Base-by-base conservation (phyloP, 2,888 invertebrate genomes). In the Tiliacea citrago region DNA sequence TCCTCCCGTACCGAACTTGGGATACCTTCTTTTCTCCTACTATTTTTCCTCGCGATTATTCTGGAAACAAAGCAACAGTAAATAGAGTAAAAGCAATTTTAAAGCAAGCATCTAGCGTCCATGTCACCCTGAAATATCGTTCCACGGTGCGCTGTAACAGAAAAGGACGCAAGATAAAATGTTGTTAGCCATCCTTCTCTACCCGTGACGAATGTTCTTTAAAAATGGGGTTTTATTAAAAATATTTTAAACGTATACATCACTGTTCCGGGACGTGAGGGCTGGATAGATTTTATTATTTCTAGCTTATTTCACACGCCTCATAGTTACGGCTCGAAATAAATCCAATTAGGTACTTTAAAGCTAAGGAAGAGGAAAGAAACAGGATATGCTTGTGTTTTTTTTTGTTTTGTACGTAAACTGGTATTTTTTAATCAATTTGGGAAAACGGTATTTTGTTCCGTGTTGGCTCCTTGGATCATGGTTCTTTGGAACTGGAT, bases 91-190 rank as follows among this genome's bases (percentile, higher is more conserved):
- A 86, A 85, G 85, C 81, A 88, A 86, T 85, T 86, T 85, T 76
- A 86, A 81, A 84, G 71, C 68, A 67, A 77, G 83, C 83, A 79
- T 76, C 85, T 80, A 79, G 77, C 81, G 75, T 74, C 75, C 82
- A 76, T 73, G 79, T 79, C 85, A 77, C 86, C 53, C 78, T 90
- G 90, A 91, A 88, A 91, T 91, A 92, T 92, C 87, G 90, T 88
- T 79, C 76, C 63, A 80, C 72, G 49, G 63, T 73, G 60, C 76
- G 55, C 71, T 89, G 86, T 88, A 90, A 90, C 89, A 89, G 91
- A 92, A 90, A 90, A 88, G 86, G 91, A 91, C 80, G 77, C 83
- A 79, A 90, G 91, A 92, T 89, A 90, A 90, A 92, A 92, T 89
- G 90, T 85, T 77, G 84, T 81, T 81, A 79, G 81, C 85, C 81